phyloP scores from a whole-genome alignment of 2,113 vertebrate genomes.

The Nycticorax nycticorax region DNA sequence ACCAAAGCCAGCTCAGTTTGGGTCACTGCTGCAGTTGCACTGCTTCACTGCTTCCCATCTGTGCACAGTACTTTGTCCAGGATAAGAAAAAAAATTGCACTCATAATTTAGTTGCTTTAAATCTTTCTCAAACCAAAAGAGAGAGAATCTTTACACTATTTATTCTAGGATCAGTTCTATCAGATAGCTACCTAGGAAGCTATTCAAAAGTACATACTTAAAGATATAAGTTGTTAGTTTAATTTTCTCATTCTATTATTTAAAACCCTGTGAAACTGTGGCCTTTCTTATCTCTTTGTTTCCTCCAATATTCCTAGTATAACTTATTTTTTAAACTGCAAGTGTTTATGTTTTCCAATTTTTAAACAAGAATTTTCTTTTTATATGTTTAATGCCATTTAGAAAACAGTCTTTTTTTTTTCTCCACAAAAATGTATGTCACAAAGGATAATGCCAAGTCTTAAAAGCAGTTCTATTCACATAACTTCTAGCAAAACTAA shows the following conservation, averaged over 20 bases:
- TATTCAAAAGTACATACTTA: neutral
- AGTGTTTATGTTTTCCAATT: neutral
- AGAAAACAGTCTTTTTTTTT: neutral
- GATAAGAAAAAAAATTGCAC: neutral
- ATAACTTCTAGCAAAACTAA: neutral
- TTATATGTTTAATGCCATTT: neutral
- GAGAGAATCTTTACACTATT: accelerated
- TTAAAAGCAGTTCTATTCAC: neutral
- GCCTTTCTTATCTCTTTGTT: neutral
- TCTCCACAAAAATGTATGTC: neutral
- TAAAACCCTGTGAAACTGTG: neutral
- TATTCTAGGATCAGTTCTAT: neutral
- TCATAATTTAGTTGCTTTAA: neutral
- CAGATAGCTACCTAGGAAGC: neutral
- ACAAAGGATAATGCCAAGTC: neutral
- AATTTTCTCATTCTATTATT: neutral
- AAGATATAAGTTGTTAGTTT: accelerated
- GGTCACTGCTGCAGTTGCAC: neutral
- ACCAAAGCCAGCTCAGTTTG: neutral
- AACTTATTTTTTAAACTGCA: neutral
- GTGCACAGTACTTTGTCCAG: neutral
- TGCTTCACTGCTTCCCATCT: neutral
- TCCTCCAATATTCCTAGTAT: neutral
- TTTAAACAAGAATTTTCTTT: neutral
- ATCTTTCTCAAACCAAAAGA: neutral